Evolutionary conservation across 2,113 vertebrate species (phyloP).

Genomic region (Percopsis transmontana): DNA sequence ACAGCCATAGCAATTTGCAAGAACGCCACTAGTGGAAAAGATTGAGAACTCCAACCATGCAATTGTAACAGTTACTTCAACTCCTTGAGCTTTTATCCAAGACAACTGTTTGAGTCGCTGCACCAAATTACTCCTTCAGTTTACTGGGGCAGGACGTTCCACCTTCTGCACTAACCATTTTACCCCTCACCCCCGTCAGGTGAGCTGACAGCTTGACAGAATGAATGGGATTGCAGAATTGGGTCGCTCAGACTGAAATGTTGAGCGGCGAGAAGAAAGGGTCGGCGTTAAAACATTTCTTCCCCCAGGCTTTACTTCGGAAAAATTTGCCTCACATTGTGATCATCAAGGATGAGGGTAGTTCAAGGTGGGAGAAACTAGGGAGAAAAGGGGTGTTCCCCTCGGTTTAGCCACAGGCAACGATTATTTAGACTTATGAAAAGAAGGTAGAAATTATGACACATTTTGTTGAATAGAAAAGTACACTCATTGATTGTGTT

Average conservation of each 20-base stretch:
- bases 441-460: no score
- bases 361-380: conserved; percentile 24
- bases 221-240: conserved; percentile 47
- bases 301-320: conserved; percentile 29
- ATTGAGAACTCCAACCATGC: conserved; percentile 27
- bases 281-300: conserved; percentile 46
- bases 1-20: not conserved
- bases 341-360: conserved; percentile 44
- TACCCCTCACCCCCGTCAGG: conserved; percentile 16
- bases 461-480: no score
- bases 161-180: conserved; percentile 25
- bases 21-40: conserved; percentile 21
- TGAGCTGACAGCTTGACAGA: conserved; percentile 54
- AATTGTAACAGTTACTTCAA: conserved; percentile 38
- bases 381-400: conserved; percentile 36
- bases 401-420: conserved; percentile 39
- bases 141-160: conserved; percentile 27
- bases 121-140: conserved; percentile 36
- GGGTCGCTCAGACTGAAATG: conserved; percentile 32
- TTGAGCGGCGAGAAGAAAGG: conserved; percentile 39
- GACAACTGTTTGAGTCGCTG: conserved; percentile 12
- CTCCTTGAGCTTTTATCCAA: conserved; percentile 10
- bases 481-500: no score
- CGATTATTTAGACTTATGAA: conserved; percentile 48
- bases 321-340: conserved; percentile 43